Evolutionary conservation across 2,888 invertebrate species (phyloP), one percentile per base, ranked within the genome.

Genomic region (Branchipolynoe longqiensis): DNA sequence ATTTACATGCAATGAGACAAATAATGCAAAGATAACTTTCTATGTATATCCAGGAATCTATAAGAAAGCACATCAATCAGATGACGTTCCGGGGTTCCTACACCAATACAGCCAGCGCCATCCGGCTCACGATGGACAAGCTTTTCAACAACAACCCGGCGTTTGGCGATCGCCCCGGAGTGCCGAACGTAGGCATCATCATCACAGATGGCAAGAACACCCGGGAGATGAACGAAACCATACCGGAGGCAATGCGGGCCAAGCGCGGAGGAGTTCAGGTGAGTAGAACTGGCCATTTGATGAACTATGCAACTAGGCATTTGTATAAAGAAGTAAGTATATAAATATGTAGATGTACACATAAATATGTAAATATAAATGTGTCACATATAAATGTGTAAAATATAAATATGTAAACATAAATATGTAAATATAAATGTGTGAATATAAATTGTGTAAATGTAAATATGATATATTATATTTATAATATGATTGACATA

Each of bases 191-290:
- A 3, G 81, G 25, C 41, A 81, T 87, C 6, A 38, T 87, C 1
- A 62, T 87, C 64, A 87, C 87, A 4, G 87, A 87, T 78, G 87
- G 87, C 3, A 85, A 86, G 69, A 84, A 82, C 28, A 87, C 84
- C 2, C 25, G 36, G 6, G 85, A 87, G 28, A 33, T 41, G 62
- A 74, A 86, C 56, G 4, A 8, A 58, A 87, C 87, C 4, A 25
- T 83, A 1, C 54, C 58, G 25, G 86, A 86, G 59, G 87, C 87
- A 22, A 31, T 48, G 25, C 40, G 58, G 25, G 85, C 85, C 38
- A 86, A 85, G 41, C 14, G 40, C 6, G 40, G 41, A 18, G 78
- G 83, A 6, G 28, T 78, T 31, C 14, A 78, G 78, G 78, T 78
- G 28, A 48, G 41, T n/a, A n/a, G n/a, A n/a, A n/a, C n/a, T n/a